Conservation (phyloP, 2,888 invertebrate species). For the Lampropteryx suffumata region DNA sequence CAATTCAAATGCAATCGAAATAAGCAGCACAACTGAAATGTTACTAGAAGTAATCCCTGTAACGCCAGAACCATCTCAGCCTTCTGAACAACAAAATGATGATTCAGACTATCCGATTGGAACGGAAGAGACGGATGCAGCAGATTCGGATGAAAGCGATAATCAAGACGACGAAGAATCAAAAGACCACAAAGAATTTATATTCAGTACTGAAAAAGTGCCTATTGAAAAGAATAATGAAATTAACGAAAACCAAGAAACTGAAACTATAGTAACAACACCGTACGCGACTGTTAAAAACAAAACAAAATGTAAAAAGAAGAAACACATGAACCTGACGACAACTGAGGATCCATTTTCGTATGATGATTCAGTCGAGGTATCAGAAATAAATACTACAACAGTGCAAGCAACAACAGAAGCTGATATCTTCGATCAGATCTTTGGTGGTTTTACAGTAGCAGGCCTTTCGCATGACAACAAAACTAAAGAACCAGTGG, state of each 20-base stretch:
- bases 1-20: conserved; percentile 33
- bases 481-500: conserved; percentile 38
- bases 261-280: conserved; percentile 42
- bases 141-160: conserved; percentile 30
- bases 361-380: conserved; percentile 11
- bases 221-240: conserved; percentile 38
- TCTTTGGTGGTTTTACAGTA: conserved; percentile 43
- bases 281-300: conserved; percentile 52
- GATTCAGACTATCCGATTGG: conserved; percentile 30
- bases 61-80: conserved; percentile 33
- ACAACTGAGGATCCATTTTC: conserved; percentile 37
- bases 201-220: conserved; percentile 44
- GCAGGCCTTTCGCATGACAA: conserved; percentile 13
- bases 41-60: conserved; percentile 30
- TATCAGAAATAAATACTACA: conserved; percentile 36
- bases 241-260: conserved; percentile 45
- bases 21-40: conserved; percentile 29
- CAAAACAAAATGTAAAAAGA: conserved; percentile 74
- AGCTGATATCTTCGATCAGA: conserved; percentile 57
- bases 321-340: conserved; percentile 50
- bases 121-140: conserved; percentile 18
- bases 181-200: conserved; percentile 59
- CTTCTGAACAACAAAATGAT: conserved; percentile 42
- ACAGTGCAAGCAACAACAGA: conserved; percentile 43
- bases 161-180: conserved; percentile 41